Percentiles rank a stretch among this genome's conserved stretches.
These are phyloP conservation scores for Pseudoips prasinana DNA, from an alignment of 2,888 invertebrate genomes.

Conservation along the genomic window DNA sequence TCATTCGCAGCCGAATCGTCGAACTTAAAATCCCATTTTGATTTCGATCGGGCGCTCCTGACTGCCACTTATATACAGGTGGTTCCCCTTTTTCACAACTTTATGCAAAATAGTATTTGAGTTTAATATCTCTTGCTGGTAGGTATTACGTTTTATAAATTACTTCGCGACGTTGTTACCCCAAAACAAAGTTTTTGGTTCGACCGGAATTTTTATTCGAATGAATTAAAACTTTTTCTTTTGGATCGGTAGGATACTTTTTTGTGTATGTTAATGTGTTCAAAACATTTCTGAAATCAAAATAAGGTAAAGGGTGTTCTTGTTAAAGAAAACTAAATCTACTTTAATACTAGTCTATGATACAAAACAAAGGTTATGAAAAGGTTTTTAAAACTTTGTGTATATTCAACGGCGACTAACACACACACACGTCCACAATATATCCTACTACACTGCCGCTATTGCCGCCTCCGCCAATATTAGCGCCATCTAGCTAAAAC, in stretches of 20 bases:
- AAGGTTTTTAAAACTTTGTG: too few relatives aligned
- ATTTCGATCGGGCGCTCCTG: conserved; percentile 39
- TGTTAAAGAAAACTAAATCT: too few relatives aligned
- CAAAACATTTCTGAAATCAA: too few relatives aligned
- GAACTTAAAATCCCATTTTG: conserved; percentile 48
- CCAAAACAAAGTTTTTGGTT: conserved; percentile 31
- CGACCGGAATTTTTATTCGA: conserved; percentile 32
- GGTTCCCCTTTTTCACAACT: conserved; percentile 50
- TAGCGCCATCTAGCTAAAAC: too few relatives aligned
- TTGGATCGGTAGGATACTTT: conserved; percentile 13
- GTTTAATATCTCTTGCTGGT: conserved; percentile 42
- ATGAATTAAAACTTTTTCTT: conserved; percentile 30
- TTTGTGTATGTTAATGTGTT: conserved; percentile 6
- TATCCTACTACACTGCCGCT: too few relatives aligned
- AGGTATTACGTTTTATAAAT: conserved; percentile 44
- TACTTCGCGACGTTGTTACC: conserved; percentile 34
- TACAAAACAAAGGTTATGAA: too few relatives aligned
- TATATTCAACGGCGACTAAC: too few relatives aligned
- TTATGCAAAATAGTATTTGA: conserved; percentile 53
- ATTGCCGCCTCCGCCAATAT: too few relatives aligned
- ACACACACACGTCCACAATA: too few relatives aligned
- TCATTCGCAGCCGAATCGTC: conserved; percentile 48
- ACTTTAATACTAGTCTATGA: too few relatives aligned
- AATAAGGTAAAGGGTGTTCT: too few relatives aligned
- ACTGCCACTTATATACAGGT: conserved; percentile 48